Evolutionary conservation across 1,140 invertebrate genomes (phyloP).

Genomic region (Drosophila pachea): DNA sequence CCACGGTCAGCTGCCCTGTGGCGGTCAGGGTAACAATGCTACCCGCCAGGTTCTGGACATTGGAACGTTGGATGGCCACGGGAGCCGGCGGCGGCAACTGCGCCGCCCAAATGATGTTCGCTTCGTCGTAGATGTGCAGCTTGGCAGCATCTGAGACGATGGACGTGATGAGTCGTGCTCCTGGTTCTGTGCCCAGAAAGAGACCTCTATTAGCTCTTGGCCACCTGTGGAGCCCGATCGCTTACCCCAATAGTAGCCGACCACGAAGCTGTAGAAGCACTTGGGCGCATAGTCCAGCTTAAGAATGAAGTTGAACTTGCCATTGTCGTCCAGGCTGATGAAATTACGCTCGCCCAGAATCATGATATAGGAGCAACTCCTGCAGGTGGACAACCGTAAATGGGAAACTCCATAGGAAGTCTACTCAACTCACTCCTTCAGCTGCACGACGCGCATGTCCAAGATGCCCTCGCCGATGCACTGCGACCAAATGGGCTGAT

Average conservation of each 20-base stretch:
- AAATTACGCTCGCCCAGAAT: conserved; percentile 74
- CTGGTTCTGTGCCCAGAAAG: conserved; percentile 78
- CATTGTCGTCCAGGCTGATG: conserved; percentile 68
- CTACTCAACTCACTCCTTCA: conserved; percentile 58
- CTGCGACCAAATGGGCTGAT: conserved; percentile 72
- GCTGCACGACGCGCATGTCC: conserved; percentile 68
- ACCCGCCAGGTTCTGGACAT: conserved; percentile 65
- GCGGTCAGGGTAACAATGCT: conserved; percentile 66
- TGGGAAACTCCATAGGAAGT: not conserved
- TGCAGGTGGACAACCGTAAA: conserved; percentile 3
- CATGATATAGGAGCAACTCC: conserved; percentile 64
- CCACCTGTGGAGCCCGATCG: not conserved
- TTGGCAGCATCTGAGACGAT: conserved; percentile 82
- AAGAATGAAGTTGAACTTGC: conserved; percentile 70
- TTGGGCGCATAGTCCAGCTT: conserved; percentile 76
- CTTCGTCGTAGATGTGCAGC: conserved; percentile 85
- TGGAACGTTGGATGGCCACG: conserved; percentile 73
- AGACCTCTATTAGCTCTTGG: not conserved
- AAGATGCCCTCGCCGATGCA: conserved; percentile 73
- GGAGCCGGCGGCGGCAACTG: conserved; percentile 79
- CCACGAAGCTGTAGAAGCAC: conserved; percentile 71
- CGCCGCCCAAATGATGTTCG: conserved; percentile 87
- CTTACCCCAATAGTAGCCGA: conserved; percentile 78
- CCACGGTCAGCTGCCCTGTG: conserved; percentile 61
- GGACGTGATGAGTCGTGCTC: conserved; percentile 81